Percentiles rank a stretch among this genome's conserved stretches.
These are phyloP conservation scores for Hecatera dysodea DNA, from an alignment of 2,888 invertebrate genomes.

Conservation along the genomic window DNA sequence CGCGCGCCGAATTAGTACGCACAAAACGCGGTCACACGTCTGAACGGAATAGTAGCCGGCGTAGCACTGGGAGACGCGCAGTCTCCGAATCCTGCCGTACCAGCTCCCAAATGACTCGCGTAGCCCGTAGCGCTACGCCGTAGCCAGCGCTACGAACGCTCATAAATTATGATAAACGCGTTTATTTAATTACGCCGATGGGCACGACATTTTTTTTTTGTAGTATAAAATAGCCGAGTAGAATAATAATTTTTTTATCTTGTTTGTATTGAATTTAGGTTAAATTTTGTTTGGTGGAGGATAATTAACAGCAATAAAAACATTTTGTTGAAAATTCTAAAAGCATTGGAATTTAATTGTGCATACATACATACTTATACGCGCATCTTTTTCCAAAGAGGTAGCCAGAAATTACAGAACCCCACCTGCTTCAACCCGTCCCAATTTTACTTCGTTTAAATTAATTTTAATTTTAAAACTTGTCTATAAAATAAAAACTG, in stretches of 20 bases:
- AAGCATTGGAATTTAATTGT: neutral
- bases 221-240: conserved; percentile 36
- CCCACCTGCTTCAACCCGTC: neutral
- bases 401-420: neutral
- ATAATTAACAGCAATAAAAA: conserved; percentile 5
- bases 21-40: conserved; percentile 70
- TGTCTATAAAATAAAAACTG: neutral
- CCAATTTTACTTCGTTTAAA: neutral
- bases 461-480: neutral
- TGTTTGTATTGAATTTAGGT: conserved; percentile 56
- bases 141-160: conserved; percentile 69
- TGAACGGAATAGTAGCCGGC: conserved; percentile 70
- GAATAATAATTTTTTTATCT: conserved; percentile 59
- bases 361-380: too few species aligned
- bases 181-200: conserved; percentile 75
- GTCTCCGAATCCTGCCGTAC: conserved; percentile 82
- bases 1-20: conserved; percentile 64
- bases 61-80: conserved; percentile 86
- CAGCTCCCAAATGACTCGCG: conserved; percentile 75
- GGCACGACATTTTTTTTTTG: conserved; percentile 57
- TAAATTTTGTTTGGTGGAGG: conserved; percentile 19
- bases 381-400: neutral
- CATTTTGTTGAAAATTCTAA: neutral
- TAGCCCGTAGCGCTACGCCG: conserved; percentile 69
- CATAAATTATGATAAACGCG: conserved; percentile 76